These are phyloP conservation scores for Isaurus tuberculatus DNA, from an alignment of 92 coral and sea anemone genomes.

Conservation along the genomic window DNA sequence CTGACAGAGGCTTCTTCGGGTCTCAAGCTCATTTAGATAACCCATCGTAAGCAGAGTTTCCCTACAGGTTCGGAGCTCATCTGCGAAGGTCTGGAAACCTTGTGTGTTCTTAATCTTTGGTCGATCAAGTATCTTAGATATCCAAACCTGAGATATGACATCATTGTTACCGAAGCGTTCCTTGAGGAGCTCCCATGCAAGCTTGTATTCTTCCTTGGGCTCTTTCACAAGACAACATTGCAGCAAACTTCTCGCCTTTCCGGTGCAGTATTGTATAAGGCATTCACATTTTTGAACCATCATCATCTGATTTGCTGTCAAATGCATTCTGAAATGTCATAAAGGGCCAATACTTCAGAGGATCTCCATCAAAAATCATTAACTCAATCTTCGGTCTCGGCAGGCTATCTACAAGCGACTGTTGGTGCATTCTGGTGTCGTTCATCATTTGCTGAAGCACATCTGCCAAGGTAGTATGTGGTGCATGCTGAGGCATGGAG, in stretches of 20 bases:
- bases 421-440: conserved; percentile 44
- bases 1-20: conserved; percentile 46
- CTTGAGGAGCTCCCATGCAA: conserved; percentile 48
- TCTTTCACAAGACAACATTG: conserved; percentile 50
- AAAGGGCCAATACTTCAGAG: conserved; percentile 55
- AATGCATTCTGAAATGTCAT: conserved; percentile 8
- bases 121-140: conserved; percentile 55
- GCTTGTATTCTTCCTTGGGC: conserved; percentile 46
- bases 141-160: conserved; percentile 43
- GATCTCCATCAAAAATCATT: conserved; percentile 58
- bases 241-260: conserved; percentile 56
- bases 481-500: conserved; percentile 41
- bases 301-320: conserved; percentile 41
- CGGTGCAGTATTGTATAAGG: conserved; percentile 58
- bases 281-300: conserved; percentile 36
- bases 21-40: conserved; percentile 60
- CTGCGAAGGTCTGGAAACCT: conserved; percentile 29
- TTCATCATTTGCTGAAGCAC: conserved; percentile 32
- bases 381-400: conserved; percentile 54
- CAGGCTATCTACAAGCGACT: conserved; percentile 60
- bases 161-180: conserved; percentile 67
- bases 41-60: conserved; percentile 59
- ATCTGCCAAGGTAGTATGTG: conserved; percentile 32
- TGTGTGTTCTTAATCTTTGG: conserved; percentile 51
- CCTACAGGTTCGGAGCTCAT: conserved; percentile 57